Evolutionary conservation across 2,113 vertebrate genomes (phyloP).

Genomic region (Callaeas wilsoni): DNA sequence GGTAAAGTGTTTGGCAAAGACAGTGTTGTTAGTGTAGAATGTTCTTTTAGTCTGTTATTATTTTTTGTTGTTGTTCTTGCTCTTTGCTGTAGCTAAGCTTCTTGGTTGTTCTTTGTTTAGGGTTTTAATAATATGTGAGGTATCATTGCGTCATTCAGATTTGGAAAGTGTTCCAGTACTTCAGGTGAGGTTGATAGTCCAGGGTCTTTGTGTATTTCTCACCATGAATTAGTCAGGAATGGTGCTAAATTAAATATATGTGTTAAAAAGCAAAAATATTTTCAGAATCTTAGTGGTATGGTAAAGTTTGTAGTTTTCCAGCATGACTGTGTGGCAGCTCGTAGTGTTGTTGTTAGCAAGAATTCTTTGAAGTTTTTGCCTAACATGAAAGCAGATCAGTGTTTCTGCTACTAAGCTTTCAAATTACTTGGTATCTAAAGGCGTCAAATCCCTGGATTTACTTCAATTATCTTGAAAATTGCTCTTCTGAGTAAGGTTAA

Average conservation of each 20-base stretch:
- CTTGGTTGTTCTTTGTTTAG: background rate
- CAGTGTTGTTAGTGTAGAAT: background rate
- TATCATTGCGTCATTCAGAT: rapidly evolving
- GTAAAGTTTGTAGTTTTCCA: background rate
- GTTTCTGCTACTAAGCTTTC: background rate
- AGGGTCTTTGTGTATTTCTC: background rate
- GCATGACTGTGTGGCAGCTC: background rate
- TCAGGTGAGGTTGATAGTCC: background rate
- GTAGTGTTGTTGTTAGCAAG: background rate
- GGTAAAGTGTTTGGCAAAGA: conserved; percentile 65
- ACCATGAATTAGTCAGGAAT: background rate
- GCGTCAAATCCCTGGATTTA: background rate
- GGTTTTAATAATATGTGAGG: background rate
- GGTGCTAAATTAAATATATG: background rate
- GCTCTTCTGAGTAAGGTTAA: background rate
- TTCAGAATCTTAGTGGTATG: background rate
- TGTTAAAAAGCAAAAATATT: background rate
- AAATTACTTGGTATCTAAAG: background rate
- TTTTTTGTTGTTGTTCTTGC: background rate
- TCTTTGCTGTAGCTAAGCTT: background rate
- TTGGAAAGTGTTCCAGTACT: background rate
- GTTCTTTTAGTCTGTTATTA: background rate
- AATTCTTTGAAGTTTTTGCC: background rate
- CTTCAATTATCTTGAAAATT: background rate
- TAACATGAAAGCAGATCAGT: background rate